Base-by-base conservation (phyloP, 2,113 vertebrate genomes). In the Lagopus muta region DNA sequence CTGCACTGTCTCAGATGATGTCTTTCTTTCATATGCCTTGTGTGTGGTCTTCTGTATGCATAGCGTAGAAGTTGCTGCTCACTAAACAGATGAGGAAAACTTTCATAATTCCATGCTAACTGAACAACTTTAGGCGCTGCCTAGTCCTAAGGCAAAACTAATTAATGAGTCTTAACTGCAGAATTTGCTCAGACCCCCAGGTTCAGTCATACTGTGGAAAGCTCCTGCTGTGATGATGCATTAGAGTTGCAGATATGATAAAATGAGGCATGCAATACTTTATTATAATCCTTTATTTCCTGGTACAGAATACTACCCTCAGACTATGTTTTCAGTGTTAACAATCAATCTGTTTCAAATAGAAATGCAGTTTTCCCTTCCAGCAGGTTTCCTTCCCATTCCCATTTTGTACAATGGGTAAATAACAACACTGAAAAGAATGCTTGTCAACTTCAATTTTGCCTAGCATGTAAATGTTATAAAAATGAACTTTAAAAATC, bases 151-250 rank as follows among this genome's bases (percentile, higher is more conserved):
- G 84, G 85, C 85, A 94, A 94, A 83, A 4, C 0, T 6, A 90
- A 78, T 78, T 86, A 91, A 90, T 86, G 79, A 86, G 65, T 81
- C 61, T 78, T 95, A 86, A 92, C 83, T 65, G 73, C 57, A 86
- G 69, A 90, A 90, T 88, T 91, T 96, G 18, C 76, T 93, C 30
- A 81, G 55, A 14, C 52, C 43, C 54, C n/a, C 85, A 78, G 58
- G 83, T 88, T 94, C 69, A 75, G 21, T 52, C 61, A 30, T 78
- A 32, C 5, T 28, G 62, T 60, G 74, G 48, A 89, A 88, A 86
- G 40, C 52, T 91, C 88, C 93, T 91, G 91, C 82, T 94, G 88
- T 69, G 88, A 81, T 86, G 79, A 90, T 69, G 27, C 72, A 91
- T 81, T 72, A 72, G 32, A 91, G 66, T 91, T 76, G 71, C 9